Evolutionary conservation across 2,888 invertebrate species (phyloP).

Genomic region (Tiliacea citrago): DNA sequence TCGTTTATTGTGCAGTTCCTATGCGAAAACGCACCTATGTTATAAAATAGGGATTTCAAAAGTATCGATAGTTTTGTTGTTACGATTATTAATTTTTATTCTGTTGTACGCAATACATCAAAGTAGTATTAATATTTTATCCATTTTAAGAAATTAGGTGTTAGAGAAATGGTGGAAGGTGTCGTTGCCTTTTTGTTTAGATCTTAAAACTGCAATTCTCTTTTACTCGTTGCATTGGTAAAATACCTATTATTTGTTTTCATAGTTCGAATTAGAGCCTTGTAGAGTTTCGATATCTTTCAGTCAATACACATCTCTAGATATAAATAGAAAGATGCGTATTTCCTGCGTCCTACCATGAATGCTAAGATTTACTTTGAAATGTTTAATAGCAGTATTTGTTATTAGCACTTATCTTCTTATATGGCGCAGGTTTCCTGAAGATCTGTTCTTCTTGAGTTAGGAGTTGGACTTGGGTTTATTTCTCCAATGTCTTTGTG

Average conservation of each 20-base stretch:
- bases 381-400: slow-evolving; percentile 49
- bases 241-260: neutral
- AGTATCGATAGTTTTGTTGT: slow-evolving; percentile 7
- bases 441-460: slow-evolving; percentile 28
- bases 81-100: neutral
- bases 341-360: slow-evolving; percentile 68
- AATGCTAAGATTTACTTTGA: slow-evolving; percentile 52
- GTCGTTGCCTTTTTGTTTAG: no score
- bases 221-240: neutral
- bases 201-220: no score
- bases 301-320: slow-evolving; percentile 1
- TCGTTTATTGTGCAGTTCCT: slow-evolving; percentile 51
- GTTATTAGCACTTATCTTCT: slow-evolving; percentile 37
- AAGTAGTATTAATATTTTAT: neutral
- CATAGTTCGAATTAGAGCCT: neutral
- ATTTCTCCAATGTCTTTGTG: neutral
- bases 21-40: slow-evolving; percentile 69
- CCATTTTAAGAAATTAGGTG: no score
- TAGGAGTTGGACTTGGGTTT: neutral
- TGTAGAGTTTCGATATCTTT: neutral
- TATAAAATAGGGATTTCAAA: slow-evolving; percentile 68
- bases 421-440: slow-evolving; percentile 42
- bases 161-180: no score
- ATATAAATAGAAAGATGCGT: slow-evolving; percentile 64
- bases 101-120: neutral